Percentiles rank a stretch among this genome's conserved stretches.
Evolutionary conservation across 2,888 invertebrate genomes (phyloP).

Genomic region (Heliconius erato): DNA sequence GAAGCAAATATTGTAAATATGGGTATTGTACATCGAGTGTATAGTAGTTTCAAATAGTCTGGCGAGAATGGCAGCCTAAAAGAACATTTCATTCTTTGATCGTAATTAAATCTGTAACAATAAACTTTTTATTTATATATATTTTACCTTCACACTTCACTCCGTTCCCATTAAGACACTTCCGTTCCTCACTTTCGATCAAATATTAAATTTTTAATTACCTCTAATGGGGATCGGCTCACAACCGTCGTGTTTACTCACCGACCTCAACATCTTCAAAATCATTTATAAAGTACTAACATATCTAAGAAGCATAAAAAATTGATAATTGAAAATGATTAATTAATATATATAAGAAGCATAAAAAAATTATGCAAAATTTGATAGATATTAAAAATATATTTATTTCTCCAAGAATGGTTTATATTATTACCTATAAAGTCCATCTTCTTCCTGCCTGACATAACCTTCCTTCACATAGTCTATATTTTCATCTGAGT

Average conservation of each 20-base stretch:
- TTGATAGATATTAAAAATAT: no score
- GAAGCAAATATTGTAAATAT: conserved; percentile 66
- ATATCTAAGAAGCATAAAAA: no score
- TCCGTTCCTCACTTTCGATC: no score
- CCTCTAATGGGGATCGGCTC: background rate
- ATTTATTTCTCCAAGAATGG: no score
- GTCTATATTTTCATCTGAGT: background rate
- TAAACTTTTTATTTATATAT: background rate
- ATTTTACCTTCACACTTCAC: no score
- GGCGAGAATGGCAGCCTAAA: conserved; percentile 63
- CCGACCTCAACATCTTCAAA: no score
- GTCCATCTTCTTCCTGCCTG: background rate
- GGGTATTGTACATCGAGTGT: conserved; percentile 61
- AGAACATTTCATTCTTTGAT: conserved; percentile 71
- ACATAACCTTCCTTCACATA: background rate
- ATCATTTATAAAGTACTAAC: no score
- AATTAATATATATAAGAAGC: no score
- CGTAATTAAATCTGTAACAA: conserved; percentile 61
- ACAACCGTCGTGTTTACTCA: no score
- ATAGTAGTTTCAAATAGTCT: conserved; percentile 59
- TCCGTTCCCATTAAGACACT: no score
- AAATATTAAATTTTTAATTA: background rate
- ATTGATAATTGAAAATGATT: no score
- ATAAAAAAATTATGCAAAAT: no score
- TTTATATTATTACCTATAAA: background rate